These are phyloP conservation scores for Tinea trinotella DNA, from an alignment of 2,888 invertebrate genomes.

Conservation along the genomic window DNA sequence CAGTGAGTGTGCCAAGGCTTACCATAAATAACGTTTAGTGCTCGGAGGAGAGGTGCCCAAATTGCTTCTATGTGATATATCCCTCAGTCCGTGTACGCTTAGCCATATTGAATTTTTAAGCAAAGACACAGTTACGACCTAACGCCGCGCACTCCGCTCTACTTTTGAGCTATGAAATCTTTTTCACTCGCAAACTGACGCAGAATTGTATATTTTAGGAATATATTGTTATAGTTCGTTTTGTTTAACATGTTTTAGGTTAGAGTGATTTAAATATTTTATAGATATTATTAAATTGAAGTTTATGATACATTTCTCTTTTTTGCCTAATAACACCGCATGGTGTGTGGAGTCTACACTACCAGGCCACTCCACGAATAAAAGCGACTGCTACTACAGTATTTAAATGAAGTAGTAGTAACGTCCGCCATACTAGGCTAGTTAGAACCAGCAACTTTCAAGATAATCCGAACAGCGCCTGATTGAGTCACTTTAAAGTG, in stretches of 20 bases:
- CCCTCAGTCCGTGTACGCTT: conserved; percentile 50
- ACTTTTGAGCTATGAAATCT: conserved; percentile 12
- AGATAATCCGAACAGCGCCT: too few species aligned
- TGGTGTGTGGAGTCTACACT: too few species aligned
- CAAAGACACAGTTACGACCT: conserved; percentile 32
- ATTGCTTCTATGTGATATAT: conserved; percentile 68
- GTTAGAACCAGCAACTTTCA: too few species aligned
- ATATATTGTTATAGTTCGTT: neutral
- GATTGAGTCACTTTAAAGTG: too few species aligned
- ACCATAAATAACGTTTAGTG: conserved; percentile 69
- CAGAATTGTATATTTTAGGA: neutral
- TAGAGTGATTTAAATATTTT: too few species aligned
- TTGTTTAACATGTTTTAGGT: neutral
- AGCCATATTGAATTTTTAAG: conserved; percentile 64
- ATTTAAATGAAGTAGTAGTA: too few species aligned
- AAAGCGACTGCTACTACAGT: too few species aligned
- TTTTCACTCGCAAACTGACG: neutral
- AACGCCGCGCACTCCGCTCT: neutral
- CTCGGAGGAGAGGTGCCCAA: conserved; percentile 60
- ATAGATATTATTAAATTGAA: too few species aligned
- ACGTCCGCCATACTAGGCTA: too few species aligned
- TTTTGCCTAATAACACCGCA: too few species aligned
- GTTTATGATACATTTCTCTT: too few species aligned
- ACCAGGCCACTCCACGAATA: too few species aligned
- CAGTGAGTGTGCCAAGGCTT: conserved; percentile 52